Conservation (phyloP, 2,797 vertebrate genomes). For the Anguilla obscura region DNA sequence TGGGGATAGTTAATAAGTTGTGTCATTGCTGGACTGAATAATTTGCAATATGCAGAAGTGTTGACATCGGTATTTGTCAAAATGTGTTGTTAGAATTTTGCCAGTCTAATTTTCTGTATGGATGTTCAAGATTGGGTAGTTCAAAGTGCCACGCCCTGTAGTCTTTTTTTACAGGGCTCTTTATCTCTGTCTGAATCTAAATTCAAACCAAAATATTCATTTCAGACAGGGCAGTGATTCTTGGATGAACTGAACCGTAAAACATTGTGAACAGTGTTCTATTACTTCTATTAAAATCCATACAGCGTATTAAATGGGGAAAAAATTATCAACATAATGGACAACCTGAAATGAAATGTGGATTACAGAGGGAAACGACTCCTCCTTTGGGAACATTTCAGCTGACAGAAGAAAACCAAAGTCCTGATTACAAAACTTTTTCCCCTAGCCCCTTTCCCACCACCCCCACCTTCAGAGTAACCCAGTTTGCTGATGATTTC, state of each 20-base stretch:
- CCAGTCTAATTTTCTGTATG: neutral
- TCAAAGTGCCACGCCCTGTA: neutral
- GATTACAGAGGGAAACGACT: neutral
- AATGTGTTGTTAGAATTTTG: neutral
- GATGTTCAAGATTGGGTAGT: neutral
- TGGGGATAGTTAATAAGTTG: neutral
- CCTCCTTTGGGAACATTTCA: neutral
- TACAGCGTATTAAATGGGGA: neutral
- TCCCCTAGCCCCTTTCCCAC: neutral
- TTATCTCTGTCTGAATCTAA: neutral
- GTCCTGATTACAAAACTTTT: neutral
- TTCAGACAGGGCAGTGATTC: neutral
- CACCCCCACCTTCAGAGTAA: neutral
- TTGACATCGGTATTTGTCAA: neutral
- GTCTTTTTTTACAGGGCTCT: neutral
- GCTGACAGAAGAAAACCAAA: neutral
- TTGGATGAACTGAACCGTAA: neutral
- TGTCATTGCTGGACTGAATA: neutral
- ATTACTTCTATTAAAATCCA: neutral
- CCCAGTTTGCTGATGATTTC: neutral
- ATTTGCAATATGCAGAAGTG: neutral
- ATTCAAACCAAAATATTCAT: neutral
- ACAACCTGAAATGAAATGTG: neutral
- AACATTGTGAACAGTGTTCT: neutral
- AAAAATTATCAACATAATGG: neutral